Evolutionary conservation across 2,888 invertebrate genomes (phyloP).

Genomic region (Acleris laterana): DNA sequence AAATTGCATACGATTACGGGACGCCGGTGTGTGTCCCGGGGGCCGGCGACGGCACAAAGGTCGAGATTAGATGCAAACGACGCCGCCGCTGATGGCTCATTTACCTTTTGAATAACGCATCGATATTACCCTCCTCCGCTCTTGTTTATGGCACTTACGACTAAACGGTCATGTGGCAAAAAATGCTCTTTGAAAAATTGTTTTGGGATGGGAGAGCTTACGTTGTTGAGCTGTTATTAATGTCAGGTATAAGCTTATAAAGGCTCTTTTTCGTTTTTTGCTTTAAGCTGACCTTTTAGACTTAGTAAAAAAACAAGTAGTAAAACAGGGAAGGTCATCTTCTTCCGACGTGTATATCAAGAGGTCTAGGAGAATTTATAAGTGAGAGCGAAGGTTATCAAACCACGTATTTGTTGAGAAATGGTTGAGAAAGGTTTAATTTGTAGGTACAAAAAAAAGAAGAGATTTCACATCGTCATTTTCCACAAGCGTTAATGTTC

Average conservation of each 20-base stretch:
- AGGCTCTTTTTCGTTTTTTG: not conserved
- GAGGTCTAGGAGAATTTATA: no score
- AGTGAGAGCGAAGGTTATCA: no score
- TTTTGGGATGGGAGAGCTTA: conserved; percentile 18
- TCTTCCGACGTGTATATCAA: no score
- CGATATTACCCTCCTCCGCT: conserved; percentile 59
- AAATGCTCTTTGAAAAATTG: conserved; percentile 29
- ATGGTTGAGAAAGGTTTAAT: no score
- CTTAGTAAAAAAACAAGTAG: no score
- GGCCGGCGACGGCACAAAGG: conserved; percentile 51
- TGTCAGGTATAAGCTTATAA: not conserved
- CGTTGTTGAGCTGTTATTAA: conserved; percentile 24
- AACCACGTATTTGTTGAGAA: no score
- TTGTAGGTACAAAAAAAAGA: no score
- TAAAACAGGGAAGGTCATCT: no score
- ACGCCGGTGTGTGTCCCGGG: conserved; percentile 55
- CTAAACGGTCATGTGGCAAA: conserved; percentile 31
- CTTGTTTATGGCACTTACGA: conserved; percentile 40
- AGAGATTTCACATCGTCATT: no score
- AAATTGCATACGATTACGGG: conserved; percentile 46
- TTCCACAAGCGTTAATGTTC: conserved; percentile 8
- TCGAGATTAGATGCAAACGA: conserved; percentile 81
- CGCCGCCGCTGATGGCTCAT: conserved; percentile 77
- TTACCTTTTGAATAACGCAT: conserved; percentile 79
- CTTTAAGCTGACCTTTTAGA: no score